Percentiles rank a stretch among this genome's conserved stretches.
Conservation (phyloP, 2,797 vertebrate species). For the Darevskia mixta region DNA sequence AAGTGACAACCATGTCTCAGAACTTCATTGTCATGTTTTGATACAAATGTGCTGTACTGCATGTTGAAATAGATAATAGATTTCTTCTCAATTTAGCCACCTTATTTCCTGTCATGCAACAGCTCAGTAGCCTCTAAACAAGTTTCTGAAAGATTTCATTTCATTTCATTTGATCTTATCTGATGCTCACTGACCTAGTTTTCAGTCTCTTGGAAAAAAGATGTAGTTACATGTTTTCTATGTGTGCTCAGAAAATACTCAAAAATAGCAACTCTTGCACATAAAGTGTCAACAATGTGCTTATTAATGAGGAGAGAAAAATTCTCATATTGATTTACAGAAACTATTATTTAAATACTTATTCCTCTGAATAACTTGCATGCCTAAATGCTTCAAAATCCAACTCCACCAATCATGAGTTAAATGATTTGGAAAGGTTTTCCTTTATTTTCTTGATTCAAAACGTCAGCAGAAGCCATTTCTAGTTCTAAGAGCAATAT, state of each 20-base stretch:
- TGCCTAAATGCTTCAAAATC: not conserved
- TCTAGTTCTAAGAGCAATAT: not conserved
- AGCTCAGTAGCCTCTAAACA: not conserved
- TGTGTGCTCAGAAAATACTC: not conserved
- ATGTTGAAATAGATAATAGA: not conserved
- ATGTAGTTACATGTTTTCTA: not conserved
- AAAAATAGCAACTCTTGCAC: not conserved
- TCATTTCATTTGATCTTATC: conserved; percentile 18
- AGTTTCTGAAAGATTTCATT: conserved; percentile 23
- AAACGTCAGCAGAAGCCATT: not conserved
- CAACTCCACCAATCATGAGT: not conserved
- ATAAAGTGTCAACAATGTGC: not conserved
- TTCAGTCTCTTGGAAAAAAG: not conserved
- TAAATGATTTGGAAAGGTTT: not conserved
- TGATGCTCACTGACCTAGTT: conserved; percentile 8
- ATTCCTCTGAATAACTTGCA: not conserved
- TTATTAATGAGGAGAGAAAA: not conserved
- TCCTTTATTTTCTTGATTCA: conserved; percentile 8
- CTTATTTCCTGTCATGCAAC: not conserved
- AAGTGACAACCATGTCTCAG: not conserved
- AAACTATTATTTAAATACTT: not conserved
- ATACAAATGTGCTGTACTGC: not conserved
- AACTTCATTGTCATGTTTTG: not conserved
- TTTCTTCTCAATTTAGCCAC: no score
- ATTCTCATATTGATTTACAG: not conserved